phyloP scores from a whole-genome alignment of 2,113 vertebrate genomes.

The Tragulus kanchil region DNA sequence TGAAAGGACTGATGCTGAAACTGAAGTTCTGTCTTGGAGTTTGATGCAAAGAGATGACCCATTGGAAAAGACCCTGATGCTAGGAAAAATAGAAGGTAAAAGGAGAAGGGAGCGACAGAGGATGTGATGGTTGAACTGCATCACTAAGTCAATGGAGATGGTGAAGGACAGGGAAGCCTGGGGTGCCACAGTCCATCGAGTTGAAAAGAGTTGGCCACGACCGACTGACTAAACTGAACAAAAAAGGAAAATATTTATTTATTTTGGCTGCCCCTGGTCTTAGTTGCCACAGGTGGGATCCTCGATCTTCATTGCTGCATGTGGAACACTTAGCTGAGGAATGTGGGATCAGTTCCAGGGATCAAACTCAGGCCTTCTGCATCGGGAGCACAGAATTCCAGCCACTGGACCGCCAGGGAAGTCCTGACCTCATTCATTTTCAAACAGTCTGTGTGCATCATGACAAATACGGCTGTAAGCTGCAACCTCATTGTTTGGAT shows the following conservation, averaged over 20 bases:
- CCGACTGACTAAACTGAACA: no score
- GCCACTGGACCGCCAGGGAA: neutral
- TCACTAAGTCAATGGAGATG: no score
- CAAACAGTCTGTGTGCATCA: neutral
- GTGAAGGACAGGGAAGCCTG: no score
- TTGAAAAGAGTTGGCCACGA: no score
- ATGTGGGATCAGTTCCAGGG: neutral
- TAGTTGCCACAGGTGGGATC: neutral
- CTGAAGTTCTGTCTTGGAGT: no score
- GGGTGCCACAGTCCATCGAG: no score
- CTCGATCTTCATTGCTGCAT: neutral
- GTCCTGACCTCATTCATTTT: neutral
- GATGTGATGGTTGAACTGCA: no score
- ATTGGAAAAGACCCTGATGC: no score
- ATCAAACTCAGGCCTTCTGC: neutral
- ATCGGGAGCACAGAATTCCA: neutral
- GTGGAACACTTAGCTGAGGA: neutral
- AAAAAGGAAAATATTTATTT: neutral
- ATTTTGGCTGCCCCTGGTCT: neutral
- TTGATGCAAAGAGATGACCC: no score
- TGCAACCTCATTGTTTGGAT: neutral
- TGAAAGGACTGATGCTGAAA: no score
- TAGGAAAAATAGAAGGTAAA: no score
- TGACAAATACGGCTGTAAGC: neutral
- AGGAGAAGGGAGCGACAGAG: no score